phyloP scores from a whole-genome alignment of 2,888 invertebrate species.

The Biston stratarius region DNA sequence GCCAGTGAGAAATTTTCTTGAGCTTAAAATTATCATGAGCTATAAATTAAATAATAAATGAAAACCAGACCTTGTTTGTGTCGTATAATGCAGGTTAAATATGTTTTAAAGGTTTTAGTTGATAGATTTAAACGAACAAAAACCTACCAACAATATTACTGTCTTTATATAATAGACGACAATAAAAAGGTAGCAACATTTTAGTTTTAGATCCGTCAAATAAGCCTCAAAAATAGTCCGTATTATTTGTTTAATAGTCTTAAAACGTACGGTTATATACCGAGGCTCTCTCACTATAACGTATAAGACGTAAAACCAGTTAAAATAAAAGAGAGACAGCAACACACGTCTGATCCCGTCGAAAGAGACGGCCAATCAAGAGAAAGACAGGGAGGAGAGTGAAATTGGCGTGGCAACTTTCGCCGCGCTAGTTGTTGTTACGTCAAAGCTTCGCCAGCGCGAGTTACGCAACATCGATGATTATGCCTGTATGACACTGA shows the following conservation, averaged over 20 bases:
- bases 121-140: no score
- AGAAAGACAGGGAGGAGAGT: slow-evolving; percentile 78
- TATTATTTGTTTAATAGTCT: not conserved
- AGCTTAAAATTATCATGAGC: no score
- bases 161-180: no score
- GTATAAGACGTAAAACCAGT: slow-evolving; percentile 60
- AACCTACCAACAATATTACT: no score
- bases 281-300: slow-evolving; percentile 19
- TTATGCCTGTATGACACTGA: slow-evolving; percentile 82
- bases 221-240: no score
- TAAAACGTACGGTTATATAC: not conserved
- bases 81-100: no score
- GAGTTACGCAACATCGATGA: slow-evolving; percentile 74
- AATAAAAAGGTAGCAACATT: no score
- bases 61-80: no score
- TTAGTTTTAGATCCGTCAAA: no score
- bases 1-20: no score
- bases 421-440: slow-evolving; percentile 83
- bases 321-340: slow-evolving; percentile 58
- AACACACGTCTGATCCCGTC: slow-evolving; percentile 45
- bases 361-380: slow-evolving; percentile 64
- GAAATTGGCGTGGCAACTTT: slow-evolving; percentile 83
- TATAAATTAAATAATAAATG: no score
- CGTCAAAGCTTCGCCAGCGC: slow-evolving; percentile 71
- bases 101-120: no score